Base-by-base conservation (phyloP, 2,113 vertebrate genomes). In the Atherinomorus stipes region DNA sequence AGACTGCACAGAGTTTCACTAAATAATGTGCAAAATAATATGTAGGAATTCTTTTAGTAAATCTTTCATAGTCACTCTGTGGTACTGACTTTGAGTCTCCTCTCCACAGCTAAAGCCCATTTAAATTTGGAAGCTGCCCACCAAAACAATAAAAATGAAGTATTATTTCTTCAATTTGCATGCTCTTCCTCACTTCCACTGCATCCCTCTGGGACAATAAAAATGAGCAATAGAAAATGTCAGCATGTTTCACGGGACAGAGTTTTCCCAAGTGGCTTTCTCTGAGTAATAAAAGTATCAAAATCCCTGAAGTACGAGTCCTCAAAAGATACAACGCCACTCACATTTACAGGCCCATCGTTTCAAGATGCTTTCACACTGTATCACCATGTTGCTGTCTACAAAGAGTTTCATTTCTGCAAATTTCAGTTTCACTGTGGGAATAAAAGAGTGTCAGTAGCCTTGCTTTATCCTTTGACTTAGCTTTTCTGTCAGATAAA, bases 71-170 rank as follows among this genome's bases (percentile, higher is more conserved):
- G 22, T 25, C 45, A 37, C 37, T 37, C 42, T 71, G 52, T 40
- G 25, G 19, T 6, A 21, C 44, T 50, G 61, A 73, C 60, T 57
- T 40, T 60, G 76, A 71, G 65, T 62, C 56, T 72, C 12, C 49
- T 21, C 45, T 84, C 68, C 72, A 58, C 67, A 34, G 31, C 31
- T 80, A 79, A 85, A 74, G 38, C 53, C 40, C 34, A 47, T 62
- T 76, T 37, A 64, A 38, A 69, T 69, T 60, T 75, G 49, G 58
- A 82, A 81, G 64, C 58, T 56, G 42, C 50, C 81, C 54, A 52
- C 66, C 28, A 67, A n/a, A 73, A 78, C 69, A 78, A 77, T 87
- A 83, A 83, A 91, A 23, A 80, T 86, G 67, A 88, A 9, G 2
- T 76, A 86, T 68, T 64, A 80, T 58, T 53, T 78, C 62, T 49